Evolutionary conservation across 1,140 invertebrate species (phyloP), one percentile per base, ranked within the genome.

Genomic region (Belonocnema kinseyi): DNA sequence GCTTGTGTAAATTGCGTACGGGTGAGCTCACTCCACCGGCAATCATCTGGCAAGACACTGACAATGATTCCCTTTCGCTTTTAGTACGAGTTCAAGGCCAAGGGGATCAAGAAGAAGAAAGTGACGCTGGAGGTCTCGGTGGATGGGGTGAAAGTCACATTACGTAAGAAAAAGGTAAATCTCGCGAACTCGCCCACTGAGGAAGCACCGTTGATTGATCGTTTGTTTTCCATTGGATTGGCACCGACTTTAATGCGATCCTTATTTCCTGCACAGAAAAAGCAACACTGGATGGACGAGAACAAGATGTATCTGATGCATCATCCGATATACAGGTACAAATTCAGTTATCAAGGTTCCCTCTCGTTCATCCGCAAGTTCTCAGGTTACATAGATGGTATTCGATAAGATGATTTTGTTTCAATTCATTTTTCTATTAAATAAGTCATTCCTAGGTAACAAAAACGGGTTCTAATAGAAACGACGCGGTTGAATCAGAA

Each of bases 71-170:
- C 84, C 88, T 87, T 88, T 89, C 89, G 87, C 86, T 90, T 94
- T 77, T 94, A 99, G 97, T 98, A 98, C 91, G 98, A 99, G 92
- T 99, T 99, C 93, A 99, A 99, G 94, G 95, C 97, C 81, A 97
- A 98, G 92, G 97, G 97, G 53, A 96, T 98, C 84, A 99, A 99
- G 92, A 99, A 99, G 92, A 97, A 97, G 89, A 99, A 99, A 94
- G 98, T 99, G 80, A 96, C 95, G 70, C 93, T 99, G 78, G 96
- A 97, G 86, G 95, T 99, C 76, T 99, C 98, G 1, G 96, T 98
- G 4, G 97, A 99, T 82, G 98, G 98, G 13, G 96, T 99, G 53
- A 95, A 96, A 90, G 96, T 99, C 80, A 94, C 94, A 21, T 91
- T 97, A 54, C 93, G 96, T 80, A 97, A 97, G 92, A 95, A 97